Conservation (phyloP, 1,140 invertebrate genomes). For the Teleogryllus occipitalis region DNA sequence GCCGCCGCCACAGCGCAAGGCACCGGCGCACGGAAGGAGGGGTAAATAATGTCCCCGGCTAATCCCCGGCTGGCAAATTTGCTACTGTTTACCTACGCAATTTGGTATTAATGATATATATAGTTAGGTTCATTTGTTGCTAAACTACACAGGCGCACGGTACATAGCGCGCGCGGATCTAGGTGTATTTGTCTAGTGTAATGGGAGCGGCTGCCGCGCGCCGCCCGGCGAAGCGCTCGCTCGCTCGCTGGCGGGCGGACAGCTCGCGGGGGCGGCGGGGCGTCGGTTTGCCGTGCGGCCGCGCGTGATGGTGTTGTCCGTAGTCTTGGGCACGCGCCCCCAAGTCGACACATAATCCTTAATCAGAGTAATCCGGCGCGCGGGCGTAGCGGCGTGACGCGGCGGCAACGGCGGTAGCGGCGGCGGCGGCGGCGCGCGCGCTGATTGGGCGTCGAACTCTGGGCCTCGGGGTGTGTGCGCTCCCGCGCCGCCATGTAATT, state of each 20-base stretch:
- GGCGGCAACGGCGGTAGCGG: background rate
- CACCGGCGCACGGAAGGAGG: background rate
- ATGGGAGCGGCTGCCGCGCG: slow-evolving; percentile 9
- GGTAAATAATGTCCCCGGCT: slow-evolving; percentile 13
- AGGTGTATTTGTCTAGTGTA: slow-evolving; percentile 15
- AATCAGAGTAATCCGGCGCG: background rate
- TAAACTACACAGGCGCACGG: slow-evolving; percentile 12
- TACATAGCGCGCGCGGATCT: background rate
- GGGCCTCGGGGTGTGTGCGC: background rate
- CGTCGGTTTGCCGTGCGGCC: background rate
- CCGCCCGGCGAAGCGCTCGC: too few species aligned
- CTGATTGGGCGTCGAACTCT: slow-evolving; percentile 3
- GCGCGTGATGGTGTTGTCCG: background rate
- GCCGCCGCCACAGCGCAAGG: too few species aligned
- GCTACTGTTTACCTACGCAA: slow-evolving; percentile 17
- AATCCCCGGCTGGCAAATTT: slow-evolving; percentile 18
- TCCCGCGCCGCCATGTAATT: slow-evolving; percentile 2
- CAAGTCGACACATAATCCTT: slow-evolving; percentile 4
- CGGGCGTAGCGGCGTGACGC: background rate
- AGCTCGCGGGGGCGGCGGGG: too few species aligned
- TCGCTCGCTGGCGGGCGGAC: background rate
- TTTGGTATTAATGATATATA: slow-evolving; percentile 21
- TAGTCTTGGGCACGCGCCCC: background rate
- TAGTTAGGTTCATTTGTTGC: slow-evolving; percentile 18
- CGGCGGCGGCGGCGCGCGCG: too few species aligned